A percentile compares a stretch with the other conserved stretches of the same genome.
phyloP scores from a whole-genome alignment of 1,140 invertebrate species.

The Arion vulgaris region DNA sequence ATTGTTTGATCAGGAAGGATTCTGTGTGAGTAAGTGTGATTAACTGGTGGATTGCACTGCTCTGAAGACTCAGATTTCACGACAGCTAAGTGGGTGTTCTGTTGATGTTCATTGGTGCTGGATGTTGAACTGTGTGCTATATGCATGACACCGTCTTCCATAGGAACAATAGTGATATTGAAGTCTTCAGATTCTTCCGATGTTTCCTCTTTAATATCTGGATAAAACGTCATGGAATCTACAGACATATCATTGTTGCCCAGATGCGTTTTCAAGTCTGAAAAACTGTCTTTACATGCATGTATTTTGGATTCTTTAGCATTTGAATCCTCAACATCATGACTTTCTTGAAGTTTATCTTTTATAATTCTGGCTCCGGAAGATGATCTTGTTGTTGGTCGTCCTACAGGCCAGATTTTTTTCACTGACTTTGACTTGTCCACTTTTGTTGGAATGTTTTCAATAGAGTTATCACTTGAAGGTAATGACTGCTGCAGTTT shows the following conservation, averaged over 20 bases:
- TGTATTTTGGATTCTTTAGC: neutral
- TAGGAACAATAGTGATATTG: conserved; percentile 13
- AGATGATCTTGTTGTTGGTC: conserved; percentile 31
- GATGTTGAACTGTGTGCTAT: neutral
- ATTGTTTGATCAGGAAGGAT: neutral
- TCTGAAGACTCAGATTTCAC: neutral
- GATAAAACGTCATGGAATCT: conserved; percentile 3
- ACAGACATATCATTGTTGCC: neutral
- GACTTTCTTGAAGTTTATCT: neutral
- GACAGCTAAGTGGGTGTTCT: neutral
- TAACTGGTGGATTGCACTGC: neutral
- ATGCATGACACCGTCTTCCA: conserved; percentile 9
- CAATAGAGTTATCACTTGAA: neutral
- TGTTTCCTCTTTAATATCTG: conserved; percentile 14
- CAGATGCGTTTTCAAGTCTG: neutral
- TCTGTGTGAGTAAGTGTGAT: neutral
- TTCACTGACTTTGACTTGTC: neutral
- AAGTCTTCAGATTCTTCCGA: neutral
- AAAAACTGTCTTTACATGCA: neutral
- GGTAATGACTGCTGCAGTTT: neutral
- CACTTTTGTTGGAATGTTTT: neutral
- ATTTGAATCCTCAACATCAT: neutral
- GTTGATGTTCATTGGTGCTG: neutral
- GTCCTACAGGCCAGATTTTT: conserved; percentile 32
- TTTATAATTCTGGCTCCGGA: conserved; percentile 20